Percentiles rank a stretch among this genome's conserved stretches.
These are phyloP conservation scores for Caenorhabditis inopinata DNA, from an alignment of 1,140 invertebrate genomes.

Conservation along the genomic window DNA sequence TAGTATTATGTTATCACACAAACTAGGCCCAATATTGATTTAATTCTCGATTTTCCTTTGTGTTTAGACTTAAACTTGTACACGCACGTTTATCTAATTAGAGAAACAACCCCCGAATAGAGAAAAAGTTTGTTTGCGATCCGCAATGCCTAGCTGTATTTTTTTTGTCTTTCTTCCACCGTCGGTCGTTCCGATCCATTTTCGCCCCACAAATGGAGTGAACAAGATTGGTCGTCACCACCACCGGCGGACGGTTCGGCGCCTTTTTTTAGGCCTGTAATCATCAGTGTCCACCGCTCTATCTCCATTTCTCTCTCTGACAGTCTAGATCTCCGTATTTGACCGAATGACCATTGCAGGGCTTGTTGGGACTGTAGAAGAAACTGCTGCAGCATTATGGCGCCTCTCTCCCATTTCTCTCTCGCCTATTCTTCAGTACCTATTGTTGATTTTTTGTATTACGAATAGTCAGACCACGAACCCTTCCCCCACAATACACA, in stretches of 20 bases:
- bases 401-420: not conserved
- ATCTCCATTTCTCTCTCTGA: not conserved
- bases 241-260: not conserved
- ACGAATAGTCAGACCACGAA: not conserved
- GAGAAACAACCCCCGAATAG: too few species aligned
- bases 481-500: too few species aligned
- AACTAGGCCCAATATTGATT: too few species aligned
- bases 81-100: too few species aligned
- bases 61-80: too few species aligned
- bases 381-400: not conserved
- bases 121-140: too few species aligned
- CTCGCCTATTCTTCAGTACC: not conserved
- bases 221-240: not conserved
- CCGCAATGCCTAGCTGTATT: too few species aligned
- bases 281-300: not conserved
- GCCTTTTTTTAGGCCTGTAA: not conserved
- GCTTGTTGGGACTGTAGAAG: not conserved
- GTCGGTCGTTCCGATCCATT: not conserved
- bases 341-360: not conserved
- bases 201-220: not conserved
- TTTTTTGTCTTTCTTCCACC: not conserved
- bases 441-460: conserved; percentile 28
- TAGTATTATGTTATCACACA: too few species aligned
- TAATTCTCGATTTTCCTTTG: too few species aligned
- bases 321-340: not conserved